Evolutionary conservation across 2,888 invertebrate genomes (phyloP).

Genomic region (Tanytarsus gracilentus): DNA sequence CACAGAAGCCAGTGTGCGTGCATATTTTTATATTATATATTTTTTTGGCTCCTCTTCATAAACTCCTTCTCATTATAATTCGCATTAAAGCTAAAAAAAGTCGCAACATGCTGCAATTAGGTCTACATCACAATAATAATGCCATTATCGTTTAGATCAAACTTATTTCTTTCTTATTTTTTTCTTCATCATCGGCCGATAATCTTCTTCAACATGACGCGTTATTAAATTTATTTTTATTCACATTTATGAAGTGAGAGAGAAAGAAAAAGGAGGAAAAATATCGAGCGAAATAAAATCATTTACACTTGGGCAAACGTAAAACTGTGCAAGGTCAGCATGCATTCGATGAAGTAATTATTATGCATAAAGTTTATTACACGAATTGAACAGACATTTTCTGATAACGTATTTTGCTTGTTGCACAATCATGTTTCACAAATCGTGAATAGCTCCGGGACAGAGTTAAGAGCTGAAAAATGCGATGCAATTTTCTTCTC

Average conservation of each 20-base stretch:
- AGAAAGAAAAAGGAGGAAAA: neutral
- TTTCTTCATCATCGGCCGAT: too few relatives aligned
- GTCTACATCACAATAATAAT: neutral
- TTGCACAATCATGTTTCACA: slow-evolving; percentile 9
- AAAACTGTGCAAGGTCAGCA: slow-evolving; percentile 19
- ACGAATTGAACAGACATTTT: slow-evolving; percentile 10
- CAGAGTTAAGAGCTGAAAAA: too few relatives aligned
- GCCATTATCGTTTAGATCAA: too few relatives aligned
- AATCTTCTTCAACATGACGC: too few relatives aligned
- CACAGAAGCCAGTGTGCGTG: slow-evolving; percentile 2
- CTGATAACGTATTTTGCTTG: slow-evolving; percentile 19
- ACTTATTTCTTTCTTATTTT: too few relatives aligned
- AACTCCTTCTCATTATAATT: neutral
- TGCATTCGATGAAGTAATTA: slow-evolving; percentile 28
- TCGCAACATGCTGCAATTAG: slow-evolving; percentile 1
- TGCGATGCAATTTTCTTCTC: too few relatives aligned
- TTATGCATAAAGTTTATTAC: slow-evolving; percentile 26
- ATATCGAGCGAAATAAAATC: neutral
- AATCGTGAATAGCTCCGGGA: slow-evolving; percentile 20
- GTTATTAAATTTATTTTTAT: too few relatives aligned
- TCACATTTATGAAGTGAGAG: neutral
- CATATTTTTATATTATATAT: slow-evolving; percentile 5
- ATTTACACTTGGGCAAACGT: slow-evolving; percentile 16
- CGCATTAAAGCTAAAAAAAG: neutral
- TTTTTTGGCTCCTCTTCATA: neutral